Conservation (phyloP, 2,888 invertebrate species). For the Zelleria hepariella region DNA sequence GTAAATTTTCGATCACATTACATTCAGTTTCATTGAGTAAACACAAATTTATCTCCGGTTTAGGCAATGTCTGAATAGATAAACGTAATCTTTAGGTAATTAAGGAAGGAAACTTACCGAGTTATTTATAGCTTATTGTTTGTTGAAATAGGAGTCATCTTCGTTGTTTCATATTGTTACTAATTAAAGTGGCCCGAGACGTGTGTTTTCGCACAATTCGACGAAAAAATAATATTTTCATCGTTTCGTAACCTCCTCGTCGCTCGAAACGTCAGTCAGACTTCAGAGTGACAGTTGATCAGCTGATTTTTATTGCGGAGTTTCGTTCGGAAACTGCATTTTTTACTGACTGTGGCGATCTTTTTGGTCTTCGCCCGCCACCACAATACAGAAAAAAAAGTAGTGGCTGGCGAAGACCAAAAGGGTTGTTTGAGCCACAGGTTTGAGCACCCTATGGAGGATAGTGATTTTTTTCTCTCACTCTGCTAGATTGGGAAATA, state of each 20-base stretch:
- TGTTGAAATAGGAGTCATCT: conserved; percentile 22
- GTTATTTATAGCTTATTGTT: background rate
- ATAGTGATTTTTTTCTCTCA: too few relatives aligned
- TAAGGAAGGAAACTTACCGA: background rate
- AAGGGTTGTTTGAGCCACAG: too few relatives aligned
- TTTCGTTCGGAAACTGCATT: background rate
- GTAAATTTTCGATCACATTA: conserved; percentile 1
- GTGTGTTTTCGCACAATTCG: background rate
- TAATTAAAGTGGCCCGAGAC: conserved; percentile 14
- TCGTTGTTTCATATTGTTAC: conserved; percentile 18
- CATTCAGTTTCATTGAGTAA: background rate
- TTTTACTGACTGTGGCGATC: too few relatives aligned
- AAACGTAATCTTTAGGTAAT: background rate
- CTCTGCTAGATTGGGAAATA: too few relatives aligned
- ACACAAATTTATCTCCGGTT: background rate
- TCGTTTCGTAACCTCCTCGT: background rate
- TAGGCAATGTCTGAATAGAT: background rate
- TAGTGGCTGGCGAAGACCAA: too few relatives aligned
- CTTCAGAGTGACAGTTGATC: background rate
- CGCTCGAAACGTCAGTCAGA: background rate
- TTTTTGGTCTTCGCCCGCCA: too few relatives aligned
- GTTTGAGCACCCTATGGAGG: too few relatives aligned
- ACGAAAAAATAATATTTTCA: background rate
- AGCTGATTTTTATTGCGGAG: background rate
- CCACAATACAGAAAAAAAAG: too few relatives aligned